Evolutionary conservation across 2,797 vertebrate species (phyloP), one percentile per base, ranked within the genome.

Genomic region (Taeniopygia guttata): DNA sequence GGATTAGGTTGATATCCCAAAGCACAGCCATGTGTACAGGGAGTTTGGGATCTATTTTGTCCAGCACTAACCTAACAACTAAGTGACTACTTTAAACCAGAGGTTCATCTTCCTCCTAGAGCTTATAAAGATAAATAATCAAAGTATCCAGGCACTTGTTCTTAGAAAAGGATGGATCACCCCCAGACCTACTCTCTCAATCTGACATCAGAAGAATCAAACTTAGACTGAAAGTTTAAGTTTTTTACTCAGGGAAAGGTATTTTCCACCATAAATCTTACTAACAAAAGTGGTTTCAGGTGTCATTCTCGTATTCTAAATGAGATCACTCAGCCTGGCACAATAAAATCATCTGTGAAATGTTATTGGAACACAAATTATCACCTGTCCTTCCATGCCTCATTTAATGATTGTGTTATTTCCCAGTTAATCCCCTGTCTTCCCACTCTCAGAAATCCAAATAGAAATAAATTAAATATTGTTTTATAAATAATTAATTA

Each of bases 171-270:
- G 16, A 51, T 60, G 42, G 20, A 49, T 45, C 15, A 42, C 34
- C 12, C 5, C 17, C 30, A 23, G 30, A 43, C 4, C 0, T 0
- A 1, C 5, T 45, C 10, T 46, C 29, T 67, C 40, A 73, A 18
- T 1, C 6, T 66, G 22, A 43, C 5, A 22, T 49, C 20, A 69
- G 55, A 79, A 42, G 5, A 45, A 58, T 69, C 17, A 56, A 72
- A 15, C 11, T 85, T 25, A 64, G 13, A 56, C 3, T 56, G 43
- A 11, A 36, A 45, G 20, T 7, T 43, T 30, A 12, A 27, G 17
- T 66, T 79, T 75, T 87, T 73, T 54, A 58, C 10, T 14, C 16
- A 69, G 15, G 9, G 2, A 66, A 40, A 55, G 3, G 30, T 29
- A 1, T 30, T 84, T 90, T 32, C 15, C 18, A 32, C 32, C n/a